These are phyloP conservation scores for Arenaria interpres DNA, from an alignment of 2,113 vertebrate genomes.

Conservation along the genomic window DNA sequence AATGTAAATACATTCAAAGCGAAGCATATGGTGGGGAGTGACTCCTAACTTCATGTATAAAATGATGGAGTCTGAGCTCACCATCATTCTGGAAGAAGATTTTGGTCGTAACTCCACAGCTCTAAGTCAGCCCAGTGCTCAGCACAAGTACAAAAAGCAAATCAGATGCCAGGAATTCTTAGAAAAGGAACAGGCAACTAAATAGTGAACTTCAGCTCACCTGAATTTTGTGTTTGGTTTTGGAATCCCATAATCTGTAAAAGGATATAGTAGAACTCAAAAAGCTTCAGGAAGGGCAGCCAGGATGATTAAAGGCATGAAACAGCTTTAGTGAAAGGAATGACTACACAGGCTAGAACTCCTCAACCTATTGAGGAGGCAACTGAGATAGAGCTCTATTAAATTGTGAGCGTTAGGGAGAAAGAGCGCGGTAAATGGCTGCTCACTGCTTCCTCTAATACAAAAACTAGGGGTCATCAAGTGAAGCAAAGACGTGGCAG, in stretches of 20 bases:
- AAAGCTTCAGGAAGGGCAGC: neutral
- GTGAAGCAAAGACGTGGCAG: neutral
- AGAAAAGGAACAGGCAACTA: neutral
- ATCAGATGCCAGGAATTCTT: neutral
- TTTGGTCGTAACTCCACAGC: neutral
- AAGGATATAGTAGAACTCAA: neutral
- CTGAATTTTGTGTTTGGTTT: neutral
- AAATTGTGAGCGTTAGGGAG: neutral
- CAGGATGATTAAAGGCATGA: constrained; percentile 7
- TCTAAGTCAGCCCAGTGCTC: neutral
- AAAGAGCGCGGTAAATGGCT: neutral
- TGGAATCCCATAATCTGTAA: neutral
- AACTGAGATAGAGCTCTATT: constrained; percentile 19
- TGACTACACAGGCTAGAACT: neutral
- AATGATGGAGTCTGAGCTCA: neutral
- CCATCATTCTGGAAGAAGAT: neutral
- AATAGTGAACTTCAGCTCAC: neutral
- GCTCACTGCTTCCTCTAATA: neutral
- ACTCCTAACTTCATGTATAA: neutral
- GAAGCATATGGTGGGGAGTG: neutral
- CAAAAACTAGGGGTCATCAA: neutral
- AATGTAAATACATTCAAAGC: neutral
- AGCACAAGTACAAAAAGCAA: neutral
- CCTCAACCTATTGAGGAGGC: neutral
- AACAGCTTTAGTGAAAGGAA: constrained; percentile 11